phyloP scores from a whole-genome alignment of 2,888 invertebrate genomes.

The Hyposoter dolosus region DNA sequence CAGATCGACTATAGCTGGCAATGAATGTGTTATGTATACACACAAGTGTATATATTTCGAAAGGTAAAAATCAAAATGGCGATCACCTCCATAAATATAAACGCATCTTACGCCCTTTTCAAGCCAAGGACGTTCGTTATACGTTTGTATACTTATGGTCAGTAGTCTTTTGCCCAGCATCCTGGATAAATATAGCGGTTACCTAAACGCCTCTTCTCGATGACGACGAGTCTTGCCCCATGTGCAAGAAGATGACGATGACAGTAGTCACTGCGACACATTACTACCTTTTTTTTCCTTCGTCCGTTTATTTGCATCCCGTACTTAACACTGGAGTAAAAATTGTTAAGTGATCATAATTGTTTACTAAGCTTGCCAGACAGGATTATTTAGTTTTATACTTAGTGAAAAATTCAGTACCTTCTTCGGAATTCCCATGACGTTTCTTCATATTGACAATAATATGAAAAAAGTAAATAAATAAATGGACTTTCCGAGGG shows the following conservation, averaged over 20 bases:
- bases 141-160: constrained; percentile 46
- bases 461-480: constrained; percentile 12
- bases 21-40: background rate
- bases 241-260: background rate
- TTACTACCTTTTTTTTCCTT: background rate
- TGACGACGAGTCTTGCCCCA: constrained; percentile 48
- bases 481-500: background rate
- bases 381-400: background rate
- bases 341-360: constrained; percentile 9
- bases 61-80: constrained; percentile 9
- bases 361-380: background rate
- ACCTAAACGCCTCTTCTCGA: constrained; percentile 65
- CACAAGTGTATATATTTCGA: constrained; percentile 18
- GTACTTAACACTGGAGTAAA: background rate
- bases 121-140: background rate
- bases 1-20: constrained; percentile 48
- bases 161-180: constrained; percentile 48
- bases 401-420: background rate
- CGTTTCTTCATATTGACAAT: background rate
- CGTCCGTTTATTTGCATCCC: constrained; percentile 1
- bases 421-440: background rate
- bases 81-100: background rate
- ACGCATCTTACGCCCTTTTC: background rate
- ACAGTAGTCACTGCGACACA: constrained; percentile 12
- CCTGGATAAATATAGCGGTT: constrained; percentile 68